phyloP scores from a whole-genome alignment of 2,888 invertebrate genomes.

The Platycnemis pennipes region DNA sequence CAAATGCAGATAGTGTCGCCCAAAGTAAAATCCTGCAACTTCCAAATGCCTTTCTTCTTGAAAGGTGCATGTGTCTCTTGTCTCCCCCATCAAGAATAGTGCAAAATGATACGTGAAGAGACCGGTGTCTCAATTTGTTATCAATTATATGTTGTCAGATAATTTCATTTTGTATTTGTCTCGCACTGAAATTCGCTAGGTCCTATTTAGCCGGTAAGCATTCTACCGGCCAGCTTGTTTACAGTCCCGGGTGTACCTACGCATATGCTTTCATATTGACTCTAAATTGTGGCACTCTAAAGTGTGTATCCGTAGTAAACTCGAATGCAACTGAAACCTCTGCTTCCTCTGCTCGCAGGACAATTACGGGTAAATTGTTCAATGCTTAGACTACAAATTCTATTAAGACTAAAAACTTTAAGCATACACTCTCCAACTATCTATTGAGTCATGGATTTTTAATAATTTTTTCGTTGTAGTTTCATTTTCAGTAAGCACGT shows the following conservation, averaged over 20 bases:
- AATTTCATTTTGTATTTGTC: neutral
- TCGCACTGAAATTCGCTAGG: neutral
- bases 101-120: neutral
- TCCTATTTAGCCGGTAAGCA: neutral
- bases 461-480: no score
- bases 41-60: neutral
- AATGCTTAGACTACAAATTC: no score
- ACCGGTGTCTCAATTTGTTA: neutral
- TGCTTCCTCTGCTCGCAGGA: no score
- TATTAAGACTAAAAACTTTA: no score
- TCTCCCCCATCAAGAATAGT: neutral
- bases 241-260: neutral
- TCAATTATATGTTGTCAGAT: neutral
- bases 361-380: no score
- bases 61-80: neutral
- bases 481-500: no score
- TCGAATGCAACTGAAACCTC: no score
- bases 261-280: neutral
- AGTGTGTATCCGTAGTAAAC: no score
- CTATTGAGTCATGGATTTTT: no score
- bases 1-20: constrained; percentile 42
- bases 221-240: neutral
- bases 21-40: constrained; percentile 18
- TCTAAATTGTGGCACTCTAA: neutral
- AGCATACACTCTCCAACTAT: no score